These are phyloP conservation scores for Zapus hudsonius DNA, from an alignment of 2,113 vertebrate species.

Conservation along the genomic window DNA sequence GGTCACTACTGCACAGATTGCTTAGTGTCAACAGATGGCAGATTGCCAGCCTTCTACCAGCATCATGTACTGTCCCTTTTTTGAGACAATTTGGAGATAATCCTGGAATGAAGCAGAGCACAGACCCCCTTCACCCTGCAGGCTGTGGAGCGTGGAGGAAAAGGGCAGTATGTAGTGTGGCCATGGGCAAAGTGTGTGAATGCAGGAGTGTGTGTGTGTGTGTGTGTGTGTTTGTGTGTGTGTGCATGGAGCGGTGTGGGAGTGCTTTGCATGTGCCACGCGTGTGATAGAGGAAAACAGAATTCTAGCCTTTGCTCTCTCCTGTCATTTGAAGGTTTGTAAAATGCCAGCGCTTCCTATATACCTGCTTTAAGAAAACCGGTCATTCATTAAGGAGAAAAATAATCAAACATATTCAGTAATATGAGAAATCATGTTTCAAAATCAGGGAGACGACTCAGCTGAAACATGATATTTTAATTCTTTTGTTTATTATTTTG, in stretches of 20 bases:
- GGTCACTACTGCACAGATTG: not conserved
- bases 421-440: not conserved
- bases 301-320: not conserved
- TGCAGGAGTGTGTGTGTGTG: not conserved
- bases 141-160: not conserved
- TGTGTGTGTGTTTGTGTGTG: not conserved
- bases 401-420: not conserved
- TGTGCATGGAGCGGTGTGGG: not conserved
- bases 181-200: not conserved
- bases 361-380: constrained; percentile 12
- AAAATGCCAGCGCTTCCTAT: no score
- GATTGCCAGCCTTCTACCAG: not conserved
- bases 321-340: not conserved
- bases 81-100: not conserved
- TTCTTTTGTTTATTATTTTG: not conserved
- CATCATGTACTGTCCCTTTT: not conserved
- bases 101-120: not conserved
- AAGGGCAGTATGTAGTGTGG: not conserved
- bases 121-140: not conserved
- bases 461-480: not conserved
- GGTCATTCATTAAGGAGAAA: not conserved
- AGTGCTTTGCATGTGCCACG: not conserved
- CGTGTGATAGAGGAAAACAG: not conserved
- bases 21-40: not conserved
- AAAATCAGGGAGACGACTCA: constrained; percentile 12